Evolutionary conservation across 2,113 vertebrate genomes (phyloP).

Genomic region (Psettodes erumei): DNA sequence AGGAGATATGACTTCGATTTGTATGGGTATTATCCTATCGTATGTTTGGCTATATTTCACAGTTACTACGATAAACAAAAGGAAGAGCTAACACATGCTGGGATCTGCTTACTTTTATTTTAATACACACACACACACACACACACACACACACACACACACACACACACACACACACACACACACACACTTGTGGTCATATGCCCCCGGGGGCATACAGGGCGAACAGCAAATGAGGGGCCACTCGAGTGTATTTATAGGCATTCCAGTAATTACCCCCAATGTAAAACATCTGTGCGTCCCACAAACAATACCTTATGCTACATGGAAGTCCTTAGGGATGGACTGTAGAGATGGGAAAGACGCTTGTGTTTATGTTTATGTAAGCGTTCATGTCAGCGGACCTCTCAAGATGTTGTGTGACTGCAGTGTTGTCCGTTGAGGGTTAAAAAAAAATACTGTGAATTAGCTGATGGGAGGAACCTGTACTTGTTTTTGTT

Average conservation of each 20-base stretch:
- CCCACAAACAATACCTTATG: constrained; percentile 5
- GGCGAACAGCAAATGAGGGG: neutral
- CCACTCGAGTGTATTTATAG: neutral
- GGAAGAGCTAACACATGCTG: neutral
- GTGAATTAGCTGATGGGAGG: neutral
- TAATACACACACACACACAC: too few species aligned
- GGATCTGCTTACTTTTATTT: neutral
- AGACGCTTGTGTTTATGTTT: neutral
- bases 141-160: too few species aligned
- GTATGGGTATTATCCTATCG: neutral
- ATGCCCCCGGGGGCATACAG: neutral
- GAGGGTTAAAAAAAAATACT: neutral
- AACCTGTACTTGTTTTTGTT: neutral
- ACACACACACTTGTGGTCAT: neutral
- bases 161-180: too few species aligned
- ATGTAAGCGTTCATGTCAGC: neutral
- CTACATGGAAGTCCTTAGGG: neutral
- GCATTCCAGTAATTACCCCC: constrained; percentile 8
- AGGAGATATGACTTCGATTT: neutral
- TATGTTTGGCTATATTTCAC: neutral
- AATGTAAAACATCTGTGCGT: constrained; percentile 30
- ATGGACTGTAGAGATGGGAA: neutral
- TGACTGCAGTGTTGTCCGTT: neutral
- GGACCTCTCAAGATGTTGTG: neutral
- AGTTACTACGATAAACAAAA: neutral